phyloP scores from a whole-genome alignment of 2,888 invertebrate species.

The Phoenoteleia sp. region DNA sequence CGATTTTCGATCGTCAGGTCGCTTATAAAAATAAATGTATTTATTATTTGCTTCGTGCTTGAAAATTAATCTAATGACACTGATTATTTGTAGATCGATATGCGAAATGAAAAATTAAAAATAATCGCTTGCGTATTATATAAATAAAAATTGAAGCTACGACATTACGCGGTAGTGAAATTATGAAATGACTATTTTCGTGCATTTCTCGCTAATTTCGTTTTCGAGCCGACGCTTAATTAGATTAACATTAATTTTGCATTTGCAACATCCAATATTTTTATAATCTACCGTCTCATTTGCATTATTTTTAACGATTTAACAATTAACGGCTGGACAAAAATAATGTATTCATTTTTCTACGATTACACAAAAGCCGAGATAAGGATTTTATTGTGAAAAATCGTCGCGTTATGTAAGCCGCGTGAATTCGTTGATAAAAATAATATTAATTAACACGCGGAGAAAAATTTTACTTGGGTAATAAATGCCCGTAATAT shows the following conservation, averaged over 20 bases:
- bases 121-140: background rate
- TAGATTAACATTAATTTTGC: background rate
- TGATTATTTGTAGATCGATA: background rate
- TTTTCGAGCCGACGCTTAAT: background rate
- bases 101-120: background rate
- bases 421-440: background rate
- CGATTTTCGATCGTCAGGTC: background rate
- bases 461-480: no score
- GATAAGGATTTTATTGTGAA: background rate
- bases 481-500: background rate
- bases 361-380: background rate
- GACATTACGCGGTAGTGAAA: background rate
- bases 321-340: no score
- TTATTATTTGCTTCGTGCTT: background rate
- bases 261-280: background rate
- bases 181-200: background rate
- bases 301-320: background rate
- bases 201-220: background rate
- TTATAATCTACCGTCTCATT: background rate
- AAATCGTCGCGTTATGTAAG: background rate
- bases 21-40: background rate
- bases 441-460: background rate
- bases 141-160: background rate
- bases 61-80: conserved; percentile 12
- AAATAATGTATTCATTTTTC: background rate